Evolutionary conservation across 2,113 vertebrate species (phyloP).

Genomic region (Chinchilla lanigera): DNA sequence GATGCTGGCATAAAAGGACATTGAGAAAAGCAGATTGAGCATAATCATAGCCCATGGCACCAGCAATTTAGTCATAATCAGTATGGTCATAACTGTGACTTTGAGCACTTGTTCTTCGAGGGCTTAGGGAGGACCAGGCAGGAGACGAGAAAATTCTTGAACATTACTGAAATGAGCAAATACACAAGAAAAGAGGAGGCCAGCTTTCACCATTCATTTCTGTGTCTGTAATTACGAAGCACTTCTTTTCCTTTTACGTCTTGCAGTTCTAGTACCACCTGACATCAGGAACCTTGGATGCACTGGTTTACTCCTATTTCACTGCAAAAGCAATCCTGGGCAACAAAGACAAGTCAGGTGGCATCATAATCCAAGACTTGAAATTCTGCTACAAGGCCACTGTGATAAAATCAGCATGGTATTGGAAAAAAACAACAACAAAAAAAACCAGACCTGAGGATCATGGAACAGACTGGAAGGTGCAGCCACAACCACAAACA

Average conservation of each 20-base stretch:
- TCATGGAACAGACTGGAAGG: no score
- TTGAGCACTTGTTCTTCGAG: not conserved
- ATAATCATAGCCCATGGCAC: not conserved
- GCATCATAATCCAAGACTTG: no score
- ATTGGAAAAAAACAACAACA: no score
- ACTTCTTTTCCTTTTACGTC: not conserved
- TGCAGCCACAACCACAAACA: no score
- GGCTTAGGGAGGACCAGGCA: slow-evolving; percentile 5
- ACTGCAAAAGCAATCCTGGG: no score
- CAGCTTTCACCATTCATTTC: not conserved
- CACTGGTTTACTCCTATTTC: not conserved
- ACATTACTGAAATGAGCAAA: slow-evolving; percentile 45
- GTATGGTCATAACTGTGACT: not conserved
- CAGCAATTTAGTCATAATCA: not conserved
- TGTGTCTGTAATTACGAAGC: not conserved
- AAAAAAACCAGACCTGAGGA: no score
- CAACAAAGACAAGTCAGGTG: no score
- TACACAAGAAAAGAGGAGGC: not conserved
- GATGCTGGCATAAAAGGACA: not conserved
- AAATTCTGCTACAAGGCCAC: no score
- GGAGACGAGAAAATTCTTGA: slow-evolving; percentile 3
- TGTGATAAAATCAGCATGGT: no score
- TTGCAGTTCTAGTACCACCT: not conserved
- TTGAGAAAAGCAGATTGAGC: not conserved
- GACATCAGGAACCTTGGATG: not conserved